Evolutionary conservation across 2,113 vertebrate genomes (phyloP).

Genomic region (Puntigrus tetrazona): DNA sequence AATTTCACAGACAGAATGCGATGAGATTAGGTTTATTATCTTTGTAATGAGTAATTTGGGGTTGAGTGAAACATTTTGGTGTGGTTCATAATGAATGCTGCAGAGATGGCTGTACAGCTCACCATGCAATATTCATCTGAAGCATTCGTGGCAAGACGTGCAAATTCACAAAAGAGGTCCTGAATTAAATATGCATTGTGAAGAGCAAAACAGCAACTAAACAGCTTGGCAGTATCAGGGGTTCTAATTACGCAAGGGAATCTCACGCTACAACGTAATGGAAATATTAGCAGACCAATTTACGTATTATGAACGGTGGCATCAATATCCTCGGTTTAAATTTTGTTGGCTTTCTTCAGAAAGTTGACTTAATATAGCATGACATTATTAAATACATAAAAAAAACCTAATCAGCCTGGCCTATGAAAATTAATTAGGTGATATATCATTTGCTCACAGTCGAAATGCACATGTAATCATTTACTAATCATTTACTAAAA

Average conservation of each 20-base stretch:
- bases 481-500: background rate
- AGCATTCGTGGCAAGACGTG: background rate
- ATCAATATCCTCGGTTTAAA: background rate
- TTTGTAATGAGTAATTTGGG: constrained; percentile 57
- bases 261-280: background rate
- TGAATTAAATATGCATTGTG: constrained; percentile 43
- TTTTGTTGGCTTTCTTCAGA: background rate
- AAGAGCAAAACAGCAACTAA: constrained; percentile 25
- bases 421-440: background rate
- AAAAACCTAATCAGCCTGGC: background rate
- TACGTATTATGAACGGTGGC: constrained; percentile 19
- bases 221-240: constrained; percentile 1
- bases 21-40: constrained; percentile 57
- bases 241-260: background rate
- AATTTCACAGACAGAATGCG: constrained; percentile 54
- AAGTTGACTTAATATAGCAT: background rate
- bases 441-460: background rate
- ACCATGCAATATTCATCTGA: constrained; percentile 31
- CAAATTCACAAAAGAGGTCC: constrained; percentile 15
- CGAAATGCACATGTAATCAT: background rate
- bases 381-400: background rate
- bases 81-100: constrained; percentile 18
- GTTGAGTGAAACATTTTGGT: constrained; percentile 39
- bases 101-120: constrained; percentile 7
- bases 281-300: constrained; percentile 34